Evolutionary conservation across 2,113 vertebrate genomes (phyloP), one percentile per base, ranked within the genome.

Genomic region (Bambusicola thoracicus): DNA sequence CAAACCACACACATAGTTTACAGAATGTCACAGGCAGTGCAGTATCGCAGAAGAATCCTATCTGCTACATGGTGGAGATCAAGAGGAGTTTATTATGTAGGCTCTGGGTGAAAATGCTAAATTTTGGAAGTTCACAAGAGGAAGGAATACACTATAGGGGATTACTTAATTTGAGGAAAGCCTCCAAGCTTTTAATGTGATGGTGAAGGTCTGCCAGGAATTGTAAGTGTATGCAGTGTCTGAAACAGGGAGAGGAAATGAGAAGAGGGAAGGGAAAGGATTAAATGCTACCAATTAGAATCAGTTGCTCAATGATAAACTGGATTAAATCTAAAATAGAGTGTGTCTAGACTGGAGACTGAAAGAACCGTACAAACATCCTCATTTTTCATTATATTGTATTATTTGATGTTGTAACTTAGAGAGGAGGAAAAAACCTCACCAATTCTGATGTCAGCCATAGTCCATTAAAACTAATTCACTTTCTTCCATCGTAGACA

Each of bases 341-440:
- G 81, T 73, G 89, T 59, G 93, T 96, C 89, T 95, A 92, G 92
- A 92, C 94, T 94, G 84, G 69, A 74, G 94, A 63, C 93, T 73
- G 69, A 79, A 92, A 89, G 94, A 90, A 85, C 69, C 29, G 3
- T 58, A 32, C 66, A 75, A 84, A 88, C 44, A 48, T 81, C 84
- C 93, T 91, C 30, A 1, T 44, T 82, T 68, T 79, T 93, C 91
- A 87, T 94, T 68, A 81, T 19, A 44, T n/a, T 72, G 49, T 79
- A 20, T 93, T 87, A 87, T 82, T 83, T 87, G 93, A 83, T 1
- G 2, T 88, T 70, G 77, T 46, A 87, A 78, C 89, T 93, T 92
- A 66, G 82, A 48, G 55, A 94, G 85, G 92, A 81, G 84, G 41
- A 72, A 59, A 85, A 91, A 92, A 38, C 76, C 81, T 89, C 85